These are phyloP conservation scores for Pachypsylla venusta DNA, from an alignment of 1,140 invertebrate genomes.

Conservation along the genomic window DNA sequence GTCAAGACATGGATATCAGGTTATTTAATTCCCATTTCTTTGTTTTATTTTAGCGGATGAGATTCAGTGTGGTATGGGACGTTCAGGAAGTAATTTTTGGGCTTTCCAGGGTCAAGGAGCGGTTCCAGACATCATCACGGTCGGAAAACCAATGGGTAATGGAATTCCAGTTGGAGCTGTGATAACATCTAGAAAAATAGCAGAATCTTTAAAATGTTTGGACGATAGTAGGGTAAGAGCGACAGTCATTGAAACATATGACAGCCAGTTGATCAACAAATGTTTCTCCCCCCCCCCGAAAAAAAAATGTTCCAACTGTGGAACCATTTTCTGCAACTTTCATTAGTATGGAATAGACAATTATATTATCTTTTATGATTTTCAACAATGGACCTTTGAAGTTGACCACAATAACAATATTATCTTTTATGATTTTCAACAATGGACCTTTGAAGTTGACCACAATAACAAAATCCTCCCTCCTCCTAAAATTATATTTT, in stretches of 20 bases:
- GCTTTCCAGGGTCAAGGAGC: slow-evolving; percentile 82
- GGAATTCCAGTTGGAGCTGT: slow-evolving; percentile 92
- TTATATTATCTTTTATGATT: too few species aligned
- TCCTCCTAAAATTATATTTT: too few species aligned
- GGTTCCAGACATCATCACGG: slow-evolving; percentile 88
- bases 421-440: too few species aligned
- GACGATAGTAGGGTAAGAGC: slow-evolving; percentile 14
- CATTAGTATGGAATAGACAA: too few species aligned
- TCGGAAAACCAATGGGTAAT: slow-evolving; percentile 93
- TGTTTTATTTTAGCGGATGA: slow-evolving; percentile 96
- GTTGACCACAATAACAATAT: too few species aligned
- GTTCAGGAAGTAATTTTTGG: slow-evolving; percentile 89
- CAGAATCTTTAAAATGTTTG: slow-evolving; percentile 28
- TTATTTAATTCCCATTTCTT: too few species aligned
- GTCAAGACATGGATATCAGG: too few species aligned
- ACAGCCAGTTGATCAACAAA: background rate
- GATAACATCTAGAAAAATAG: slow-evolving; percentile 80
- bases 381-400: too few species aligned
- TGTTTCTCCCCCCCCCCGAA: too few species aligned
- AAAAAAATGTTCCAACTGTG: background rate
- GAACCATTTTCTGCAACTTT: too few species aligned
- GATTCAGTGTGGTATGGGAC: slow-evolving; percentile 92
- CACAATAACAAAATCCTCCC: too few species aligned
- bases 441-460: too few species aligned
- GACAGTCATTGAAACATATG: background rate